Conservation (phyloP, 2,888 invertebrate genomes). For the Ceramica pisi region DNA sequence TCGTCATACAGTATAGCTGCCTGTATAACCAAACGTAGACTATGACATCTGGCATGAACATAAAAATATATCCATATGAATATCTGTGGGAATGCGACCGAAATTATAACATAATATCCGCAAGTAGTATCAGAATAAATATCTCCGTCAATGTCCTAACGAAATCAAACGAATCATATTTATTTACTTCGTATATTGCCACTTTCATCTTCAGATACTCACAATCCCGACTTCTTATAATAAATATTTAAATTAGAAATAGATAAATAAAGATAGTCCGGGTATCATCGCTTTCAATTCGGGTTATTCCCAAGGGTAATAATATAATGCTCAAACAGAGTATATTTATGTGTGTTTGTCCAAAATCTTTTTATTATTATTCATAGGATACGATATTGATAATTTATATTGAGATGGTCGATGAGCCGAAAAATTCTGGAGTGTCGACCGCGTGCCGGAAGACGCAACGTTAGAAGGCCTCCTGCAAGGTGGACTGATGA, state of each 20-base stretch:
- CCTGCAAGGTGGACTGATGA: too few relatives aligned
- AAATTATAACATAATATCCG: constrained; percentile 11
- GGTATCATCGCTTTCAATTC: constrained; percentile 37
- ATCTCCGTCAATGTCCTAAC: constrained; percentile 26
- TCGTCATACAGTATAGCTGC: neutral
- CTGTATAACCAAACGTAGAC: neutral
- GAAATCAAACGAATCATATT: constrained; percentile 38
- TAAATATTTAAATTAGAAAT: constrained; percentile 57
- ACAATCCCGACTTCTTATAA: constrained; percentile 24
- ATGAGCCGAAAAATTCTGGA: too few relatives aligned
- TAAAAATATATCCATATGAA: constrained; percentile 16
- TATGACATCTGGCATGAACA: neutral
- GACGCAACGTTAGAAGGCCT: too few relatives aligned
- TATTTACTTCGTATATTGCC: constrained; percentile 35
- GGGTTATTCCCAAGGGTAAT: constrained; percentile 40
- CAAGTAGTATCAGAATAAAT: constrained; percentile 26
- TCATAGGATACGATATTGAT: constrained; percentile 29
- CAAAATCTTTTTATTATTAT: constrained; percentile 24
- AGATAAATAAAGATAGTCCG: constrained; percentile 37
- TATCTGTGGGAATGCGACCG: neutral
- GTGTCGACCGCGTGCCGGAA: too few relatives aligned
- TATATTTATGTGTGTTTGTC: constrained; percentile 30
- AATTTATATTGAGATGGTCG: too few relatives aligned
- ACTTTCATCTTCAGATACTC: constrained; percentile 34
- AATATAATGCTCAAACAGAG: constrained; percentile 15